Base-by-base conservation (phyloP, 2,888 invertebrate genomes). In the Blastobasis adustella region DNA sequence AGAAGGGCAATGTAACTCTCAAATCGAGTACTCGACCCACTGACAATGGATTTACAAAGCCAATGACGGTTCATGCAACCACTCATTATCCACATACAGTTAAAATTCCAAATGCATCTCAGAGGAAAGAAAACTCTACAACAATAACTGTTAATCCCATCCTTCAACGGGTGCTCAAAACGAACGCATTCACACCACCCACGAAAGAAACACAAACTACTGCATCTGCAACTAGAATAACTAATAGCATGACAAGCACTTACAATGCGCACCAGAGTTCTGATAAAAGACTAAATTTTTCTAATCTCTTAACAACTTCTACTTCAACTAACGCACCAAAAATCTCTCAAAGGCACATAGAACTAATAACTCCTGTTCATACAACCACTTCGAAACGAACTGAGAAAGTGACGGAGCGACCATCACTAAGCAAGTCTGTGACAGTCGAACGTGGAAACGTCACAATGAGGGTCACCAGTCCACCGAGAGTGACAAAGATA, bases 201-300 rank as follows among this genome's bases (percentile, higher is more conserved):
- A 23, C 23, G 23, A 23, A 23, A 23, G 23, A 23, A 23, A 23
- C 23, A 23, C 23, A 23, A 47, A 57, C 58, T 55, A 58, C 57
- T 55, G 38, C 59, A 49, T 52, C 52, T 63, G 63, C 65, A 60
- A 71, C 62, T 71, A 78, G 73, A 66, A 73, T 65, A 65, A 82
- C 82, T 86, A 87, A 87, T 73, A 86, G 86, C 87, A 87, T 84
- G 82, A 59, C 61, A 56, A 68, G 66, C 70, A 76, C 76, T 71
- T 52, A 55, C 57, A 66, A 61, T 60, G 66, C 57, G 54, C 65
- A 67, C 23, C 23, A 23, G 23, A 23, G 23, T 23, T 23, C 23
- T 67, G 69, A 63, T 66, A 74, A 65, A 61, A 64, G 62, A 64
- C 66, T 63, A 61, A 79, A 71, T 58, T 67, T 71, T 73, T 73